A percentile compares a stretch with the other conserved stretches of the same genome.
These are phyloP conservation scores for Mus pahari DNA, from an alignment of 2,113 vertebrate genomes.

Conservation along the genomic window DNA sequence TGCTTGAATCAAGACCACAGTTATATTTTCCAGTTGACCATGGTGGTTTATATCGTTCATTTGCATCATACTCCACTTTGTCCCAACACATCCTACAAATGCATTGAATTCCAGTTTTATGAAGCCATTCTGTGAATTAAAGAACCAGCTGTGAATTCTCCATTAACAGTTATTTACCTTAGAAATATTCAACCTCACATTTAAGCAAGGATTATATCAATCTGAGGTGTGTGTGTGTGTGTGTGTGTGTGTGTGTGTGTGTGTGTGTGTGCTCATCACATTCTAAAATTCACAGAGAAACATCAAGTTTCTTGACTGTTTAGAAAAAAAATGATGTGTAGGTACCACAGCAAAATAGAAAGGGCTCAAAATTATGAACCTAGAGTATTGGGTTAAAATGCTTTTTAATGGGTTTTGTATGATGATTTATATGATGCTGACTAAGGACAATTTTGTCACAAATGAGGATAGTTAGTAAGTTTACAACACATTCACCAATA, in stretches of 20 bases:
- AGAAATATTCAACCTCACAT: not conserved
- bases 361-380: not conserved
- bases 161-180: not conserved
- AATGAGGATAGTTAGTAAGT: not conserved
- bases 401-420: not conserved
- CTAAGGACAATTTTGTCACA: not conserved
- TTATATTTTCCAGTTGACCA: not conserved
- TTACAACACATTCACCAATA: not conserved
- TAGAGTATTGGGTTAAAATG: not conserved
- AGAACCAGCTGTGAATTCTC: not conserved
- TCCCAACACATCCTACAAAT: not conserved
- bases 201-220: not conserved
- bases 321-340: not conserved
- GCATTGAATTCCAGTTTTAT: not conserved
- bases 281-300: not conserved
- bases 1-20: not conserved
- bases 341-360: not conserved
- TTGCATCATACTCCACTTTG: not conserved
- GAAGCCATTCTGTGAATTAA: not conserved
- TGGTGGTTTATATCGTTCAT: not conserved
- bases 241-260: no score
- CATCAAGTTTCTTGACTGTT: not conserved
- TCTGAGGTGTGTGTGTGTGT: not conserved
- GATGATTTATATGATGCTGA: not conserved
- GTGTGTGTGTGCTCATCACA: not conserved